Evolutionary conservation across 2,797 vertebrate genomes (phyloP), one percentile per base, ranked within the genome.

Genomic region (Catostomus latipinnis): DNA sequence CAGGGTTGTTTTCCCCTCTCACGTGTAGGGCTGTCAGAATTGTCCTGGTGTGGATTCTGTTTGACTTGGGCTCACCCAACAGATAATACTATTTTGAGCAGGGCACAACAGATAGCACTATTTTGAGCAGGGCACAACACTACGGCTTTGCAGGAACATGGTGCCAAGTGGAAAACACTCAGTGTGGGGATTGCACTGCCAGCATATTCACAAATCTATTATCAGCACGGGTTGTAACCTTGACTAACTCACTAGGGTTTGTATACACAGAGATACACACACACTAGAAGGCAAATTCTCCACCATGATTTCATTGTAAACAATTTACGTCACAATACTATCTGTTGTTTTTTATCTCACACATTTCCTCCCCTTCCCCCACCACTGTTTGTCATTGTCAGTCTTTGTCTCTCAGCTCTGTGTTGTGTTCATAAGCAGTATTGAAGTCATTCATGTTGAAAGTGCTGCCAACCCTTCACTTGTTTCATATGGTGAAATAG

Each of bases 141-240:
- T 34, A 34, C 4, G 34, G 34, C 34, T 34, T 34, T 34, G 34
- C 34, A 34, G 34, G 34, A 34, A 34, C 34, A 16, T 18, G 43
- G 56, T 61, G 76, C 22, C 67, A 74, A 72, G 78, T 61, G 72
- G 77, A 72, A 82, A 72, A 77, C 18, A 62, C 71, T 81, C 56
- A 54, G 34, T 83, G 11, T 74, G 50, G 57, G 69, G 57, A 73
- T 57, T 13, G 63, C 57, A 18, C 67, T 4, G 7, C 62, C 65
- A 49, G 18, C 46, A 1, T 50, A 58, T 69, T 50, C 12, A 18
- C 22, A 34, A 53, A 62, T 4, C 5, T 68, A 56, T 69, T 66
- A 68, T 75, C 69, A 68, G 61, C 69, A 75, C 4, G 6, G 49
- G 13, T 11, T 79, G 71, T 82, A 61, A 83, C 76, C 74, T 80